These are phyloP conservation scores for Coracias cyanogaster DNA, from an alignment of 2,797 vertebrate genomes.

Conservation along the genomic window DNA sequence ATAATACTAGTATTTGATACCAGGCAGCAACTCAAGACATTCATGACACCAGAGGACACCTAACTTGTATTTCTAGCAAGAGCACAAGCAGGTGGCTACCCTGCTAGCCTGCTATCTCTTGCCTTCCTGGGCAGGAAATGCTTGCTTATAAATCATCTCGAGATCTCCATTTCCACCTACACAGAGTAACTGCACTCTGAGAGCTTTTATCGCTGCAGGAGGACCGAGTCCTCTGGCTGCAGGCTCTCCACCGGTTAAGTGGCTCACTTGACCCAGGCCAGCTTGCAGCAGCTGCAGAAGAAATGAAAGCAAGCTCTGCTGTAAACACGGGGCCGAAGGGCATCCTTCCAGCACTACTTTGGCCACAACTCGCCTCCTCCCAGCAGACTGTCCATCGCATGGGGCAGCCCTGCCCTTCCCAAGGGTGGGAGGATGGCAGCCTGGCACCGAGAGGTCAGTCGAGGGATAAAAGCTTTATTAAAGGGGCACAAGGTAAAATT, in stretches of 20 bases:
- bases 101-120: not conserved
- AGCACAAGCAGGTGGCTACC: not conserved
- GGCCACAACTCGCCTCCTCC: not conserved
- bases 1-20: not conserved
- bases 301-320: not conserved
- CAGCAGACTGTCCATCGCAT: fast-evolving
- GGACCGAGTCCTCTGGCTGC: not conserved
- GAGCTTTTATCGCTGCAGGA: not conserved
- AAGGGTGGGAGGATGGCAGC: not conserved
- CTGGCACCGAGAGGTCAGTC: not conserved
- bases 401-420: not conserved
- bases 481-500: not conserved
- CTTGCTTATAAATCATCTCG: not conserved
- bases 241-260: not conserved
- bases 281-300: not conserved
- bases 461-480: not conserved
- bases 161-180: not conserved
- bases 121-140: not conserved
- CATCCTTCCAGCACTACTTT: not conserved
- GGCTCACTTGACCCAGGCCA: not conserved
- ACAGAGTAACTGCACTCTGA: not conserved
- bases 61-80: not conserved
- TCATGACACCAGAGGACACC: fast-evolving
- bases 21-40: not conserved
- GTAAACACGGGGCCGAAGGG: not conserved